Conservation (phyloP, 2,797 vertebrate genomes). For the Rhinogobio ventralis region DNA sequence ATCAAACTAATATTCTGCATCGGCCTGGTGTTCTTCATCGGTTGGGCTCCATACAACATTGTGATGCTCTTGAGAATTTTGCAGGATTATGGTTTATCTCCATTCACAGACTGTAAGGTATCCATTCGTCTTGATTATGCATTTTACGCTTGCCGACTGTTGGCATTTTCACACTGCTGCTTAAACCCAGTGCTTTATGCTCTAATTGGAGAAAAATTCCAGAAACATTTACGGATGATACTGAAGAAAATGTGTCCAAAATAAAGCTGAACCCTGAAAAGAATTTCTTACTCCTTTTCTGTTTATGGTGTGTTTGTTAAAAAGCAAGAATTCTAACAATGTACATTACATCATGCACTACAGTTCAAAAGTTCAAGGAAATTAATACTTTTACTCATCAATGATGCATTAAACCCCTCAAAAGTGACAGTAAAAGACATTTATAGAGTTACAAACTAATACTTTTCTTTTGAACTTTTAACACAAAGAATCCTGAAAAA, state of each 20-base stretch:
- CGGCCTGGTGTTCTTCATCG: conserved; percentile 85
- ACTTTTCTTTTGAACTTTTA: neutral
- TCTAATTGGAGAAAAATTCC: conserved; percentile 10
- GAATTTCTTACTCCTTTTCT: neutral
- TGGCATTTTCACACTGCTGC: conserved; percentile 92
- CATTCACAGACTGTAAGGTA: conserved; percentile 69
- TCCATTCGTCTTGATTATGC: conserved; percentile 72
- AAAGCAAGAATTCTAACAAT: neutral
- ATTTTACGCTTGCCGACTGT: conserved; percentile 76
- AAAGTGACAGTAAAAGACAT: neutral
- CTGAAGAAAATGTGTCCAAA: neutral
- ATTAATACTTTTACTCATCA: neutral
- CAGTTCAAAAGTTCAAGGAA: neutral
- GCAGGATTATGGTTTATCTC: neutral
- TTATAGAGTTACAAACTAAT: neutral
- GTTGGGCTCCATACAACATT: conserved; percentile 92
- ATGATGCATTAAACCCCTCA: neutral
- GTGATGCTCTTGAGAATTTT: conserved; percentile 81
- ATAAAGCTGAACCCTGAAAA: neutral
- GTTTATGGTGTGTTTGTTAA: neutral
- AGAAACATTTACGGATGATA: neutral
- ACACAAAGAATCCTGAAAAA: neutral
- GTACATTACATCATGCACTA: neutral
- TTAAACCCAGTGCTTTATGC: conserved; percentile 89
- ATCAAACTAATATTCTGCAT: conserved; percentile 87